These are phyloP conservation scores for Andrena camellia DNA, from an alignment of 2,888 invertebrate species.

Conservation along the genomic window DNA sequence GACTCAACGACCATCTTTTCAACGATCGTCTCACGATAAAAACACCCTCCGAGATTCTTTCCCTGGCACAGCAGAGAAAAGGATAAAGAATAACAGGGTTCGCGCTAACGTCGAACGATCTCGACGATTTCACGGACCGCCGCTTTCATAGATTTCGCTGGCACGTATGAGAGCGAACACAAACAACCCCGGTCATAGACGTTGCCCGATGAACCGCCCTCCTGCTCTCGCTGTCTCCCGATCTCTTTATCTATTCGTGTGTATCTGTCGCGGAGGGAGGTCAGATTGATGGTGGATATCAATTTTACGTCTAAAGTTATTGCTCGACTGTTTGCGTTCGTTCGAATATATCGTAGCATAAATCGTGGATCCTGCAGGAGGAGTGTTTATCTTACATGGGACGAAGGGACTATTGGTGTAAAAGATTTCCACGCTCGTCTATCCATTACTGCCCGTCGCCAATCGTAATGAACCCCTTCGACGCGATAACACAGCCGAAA, in stretches of 20 bases:
- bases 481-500: neutral
- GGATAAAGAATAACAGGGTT: conserved; percentile 49
- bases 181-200: conserved; percentile 48
- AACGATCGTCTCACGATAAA: conserved; percentile 27
- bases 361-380: conserved; percentile 64
- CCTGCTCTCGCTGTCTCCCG: conserved; percentile 27
- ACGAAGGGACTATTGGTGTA: conserved; percentile 1
- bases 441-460: neutral
- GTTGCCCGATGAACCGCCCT: conserved; percentile 45
- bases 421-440: conserved; percentile 27
- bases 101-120: conserved; percentile 60
- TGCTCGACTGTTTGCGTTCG: conserved; percentile 78
- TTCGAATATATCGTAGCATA: conserved; percentile 77
- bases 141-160: conserved; percentile 56
- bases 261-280: conserved; percentile 48
- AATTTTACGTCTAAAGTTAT: conserved; percentile 79
- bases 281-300: conserved; percentile 74
- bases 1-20: conserved; percentile 72
- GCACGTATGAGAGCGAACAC: conserved; percentile 35
- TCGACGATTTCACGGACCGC: conserved; percentile 64
- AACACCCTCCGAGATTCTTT: conserved; percentile 37
- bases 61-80: conserved; percentile 5
- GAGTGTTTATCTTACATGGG: conserved; percentile 55
- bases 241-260: conserved; percentile 41
- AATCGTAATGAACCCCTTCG: neutral